Conservation (phyloP, 2,888 invertebrate genomes). For the Tipula unca region DNA sequence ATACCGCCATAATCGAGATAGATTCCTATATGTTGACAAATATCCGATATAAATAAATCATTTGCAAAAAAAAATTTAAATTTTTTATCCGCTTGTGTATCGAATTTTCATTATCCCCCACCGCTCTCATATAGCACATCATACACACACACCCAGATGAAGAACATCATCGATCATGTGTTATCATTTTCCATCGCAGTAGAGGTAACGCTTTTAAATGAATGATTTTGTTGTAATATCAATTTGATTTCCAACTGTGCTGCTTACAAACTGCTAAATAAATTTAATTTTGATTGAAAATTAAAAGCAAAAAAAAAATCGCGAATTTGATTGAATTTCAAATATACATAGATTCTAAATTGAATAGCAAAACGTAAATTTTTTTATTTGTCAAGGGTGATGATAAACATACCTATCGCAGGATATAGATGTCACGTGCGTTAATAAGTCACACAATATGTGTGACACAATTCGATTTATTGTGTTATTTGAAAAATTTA, state of each 20-base stretch:
- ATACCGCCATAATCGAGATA: background rate
- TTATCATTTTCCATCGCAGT: background rate
- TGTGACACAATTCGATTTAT: background rate
- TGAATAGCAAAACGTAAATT: background rate
- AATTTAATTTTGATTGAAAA: background rate
- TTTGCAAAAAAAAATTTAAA: background rate
- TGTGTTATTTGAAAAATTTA: background rate
- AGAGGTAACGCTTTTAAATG: background rate
- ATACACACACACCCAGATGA: background rate
- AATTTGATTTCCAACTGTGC: background rate
- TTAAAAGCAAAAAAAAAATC: background rate
- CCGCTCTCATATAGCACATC: too few relatives aligned
- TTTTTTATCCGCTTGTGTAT: background rate
- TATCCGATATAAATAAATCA: background rate
- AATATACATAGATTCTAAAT: background rate
- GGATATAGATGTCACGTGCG: background rate
- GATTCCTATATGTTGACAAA: background rate
- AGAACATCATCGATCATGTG: background rate
- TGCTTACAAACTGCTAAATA: background rate
- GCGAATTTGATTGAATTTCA: background rate
- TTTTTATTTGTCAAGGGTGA: background rate
- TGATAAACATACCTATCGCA: background rate
- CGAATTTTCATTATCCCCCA: background rate
- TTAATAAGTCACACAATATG: background rate
- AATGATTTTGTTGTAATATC: background rate